These are phyloP conservation scores for Calephelis perditalis DNA, from an alignment of 2,888 invertebrate genomes.

Conservation along the genomic window DNA sequence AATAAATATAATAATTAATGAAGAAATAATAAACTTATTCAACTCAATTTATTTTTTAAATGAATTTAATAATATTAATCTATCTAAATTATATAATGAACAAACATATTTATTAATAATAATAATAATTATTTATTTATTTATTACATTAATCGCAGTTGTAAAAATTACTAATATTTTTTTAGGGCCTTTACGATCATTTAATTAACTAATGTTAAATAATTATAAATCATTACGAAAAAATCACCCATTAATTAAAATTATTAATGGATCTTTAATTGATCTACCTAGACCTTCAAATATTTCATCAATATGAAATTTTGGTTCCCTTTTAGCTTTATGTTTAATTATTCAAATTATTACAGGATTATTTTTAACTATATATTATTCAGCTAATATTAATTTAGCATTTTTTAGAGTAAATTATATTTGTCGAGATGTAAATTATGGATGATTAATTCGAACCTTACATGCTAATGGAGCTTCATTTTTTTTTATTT, in stretches of 20 bases:
- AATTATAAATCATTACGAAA: conserved; percentile 55
- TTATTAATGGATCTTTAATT: conserved; percentile 77
- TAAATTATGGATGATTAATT: too few species aligned
- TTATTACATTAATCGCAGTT: conserved; percentile 76
- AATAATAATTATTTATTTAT: conserved; percentile 78
- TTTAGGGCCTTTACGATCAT: conserved; percentile 49
- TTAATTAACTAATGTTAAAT: conserved; percentile 61
- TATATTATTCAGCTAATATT: too few species aligned
- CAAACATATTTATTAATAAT: conserved; percentile 69
- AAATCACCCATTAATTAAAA: conserved; percentile 72
- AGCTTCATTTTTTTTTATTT: too few species aligned
- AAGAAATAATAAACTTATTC: too few species aligned
- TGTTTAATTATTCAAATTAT: too few species aligned
- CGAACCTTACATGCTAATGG: too few species aligned
- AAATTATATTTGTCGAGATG: too few species aligned
- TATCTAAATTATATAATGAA: conserved; percentile 75
- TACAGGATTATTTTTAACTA: too few species aligned
- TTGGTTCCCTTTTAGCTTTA: conserved; percentile 81
- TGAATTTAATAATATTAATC: too few species aligned
- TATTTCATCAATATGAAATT: conserved; percentile 83
- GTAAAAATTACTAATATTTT: conserved; percentile 74
- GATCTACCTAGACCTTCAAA: conserved; percentile 79
- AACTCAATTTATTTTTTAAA: too few species aligned
- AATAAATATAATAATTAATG: too few species aligned
- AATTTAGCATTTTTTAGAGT: too few species aligned